These are phyloP conservation scores for Lymantria dispar DNA, from an alignment of 2,888 invertebrate species.

Conservation along the genomic window DNA sequence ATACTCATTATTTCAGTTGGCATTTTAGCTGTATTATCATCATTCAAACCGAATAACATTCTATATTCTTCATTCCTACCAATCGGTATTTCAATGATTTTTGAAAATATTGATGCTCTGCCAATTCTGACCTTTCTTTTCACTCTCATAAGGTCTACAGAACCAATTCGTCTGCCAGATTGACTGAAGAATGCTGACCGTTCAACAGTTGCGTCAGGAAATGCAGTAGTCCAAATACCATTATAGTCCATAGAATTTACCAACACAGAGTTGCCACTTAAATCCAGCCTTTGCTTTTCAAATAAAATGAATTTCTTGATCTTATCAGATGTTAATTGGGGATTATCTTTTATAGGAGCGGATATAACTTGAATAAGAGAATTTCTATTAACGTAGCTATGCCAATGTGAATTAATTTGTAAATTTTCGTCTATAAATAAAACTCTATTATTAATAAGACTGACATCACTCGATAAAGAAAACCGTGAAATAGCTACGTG, in stretches of 20 bases:
- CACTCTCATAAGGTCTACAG: slow-evolving; percentile 25
- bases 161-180: slow-evolving; percentile 15
- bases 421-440: slow-evolving; percentile 28
- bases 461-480: slow-evolving; percentile 12
- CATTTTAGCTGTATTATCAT: not conserved
- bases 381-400: slow-evolving; percentile 15
- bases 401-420: slow-evolving; percentile 25
- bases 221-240: slow-evolving; percentile 29
- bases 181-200: slow-evolving; percentile 18
- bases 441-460: slow-evolving; percentile 19
- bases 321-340: slow-evolving; percentile 6
- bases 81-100: slow-evolving; percentile 27
- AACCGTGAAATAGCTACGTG: slow-evolving; percentile 14
- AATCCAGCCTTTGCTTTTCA: slow-evolving; percentile 1
- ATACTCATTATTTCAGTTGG: not conserved
- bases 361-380: slow-evolving; percentile 14
- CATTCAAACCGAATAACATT: slow-evolving; percentile 19
- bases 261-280: slow-evolving; percentile 22
- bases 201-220: slow-evolving; percentile 12
- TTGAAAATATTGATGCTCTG: slow-evolving; percentile 10
- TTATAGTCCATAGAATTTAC: slow-evolving; percentile 24
- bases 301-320: slow-evolving; percentile 17
- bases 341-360: slow-evolving; percentile 21
- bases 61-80: slow-evolving; percentile 15
- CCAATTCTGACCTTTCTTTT: slow-evolving; percentile 17